Base-by-base conservation (phyloP, 2,113 vertebrate species). In the Prunella himalayana region DNA sequence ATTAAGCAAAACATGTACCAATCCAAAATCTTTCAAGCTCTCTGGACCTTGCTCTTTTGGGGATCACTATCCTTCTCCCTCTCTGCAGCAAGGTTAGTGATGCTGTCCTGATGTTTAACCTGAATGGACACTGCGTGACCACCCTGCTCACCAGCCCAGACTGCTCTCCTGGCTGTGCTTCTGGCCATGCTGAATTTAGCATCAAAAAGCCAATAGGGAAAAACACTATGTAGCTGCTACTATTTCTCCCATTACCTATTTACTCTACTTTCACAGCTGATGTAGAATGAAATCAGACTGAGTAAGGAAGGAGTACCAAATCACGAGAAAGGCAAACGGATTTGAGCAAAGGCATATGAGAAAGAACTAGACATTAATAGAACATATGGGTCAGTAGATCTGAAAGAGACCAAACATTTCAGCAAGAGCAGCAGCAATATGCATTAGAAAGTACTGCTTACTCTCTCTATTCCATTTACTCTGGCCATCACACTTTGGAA, bases 101-200 rank as follows among this genome's bases (percentile, higher is more conserved):
- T 80, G 63, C 27, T 1, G 2, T 68, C 49, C 30, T 54, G 41
- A 66, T 45, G 44, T 37, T 65, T 66, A 89, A 60, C 66, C 31
- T n/a, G 9, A 77, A 51, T 0, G 5, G 84, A 50, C n/a, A 45
- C 16, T 22, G 63, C 1, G 5, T 0, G 0, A 85, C 41, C 25
- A 17, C 17, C 7, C 7, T 51, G 61, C 37, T 79, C 1, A 1
- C 16, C 51, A 51, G 27, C n/a, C 44, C 65, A 37, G 41, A 28
- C 42, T 13, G 7, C 28, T n/a, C 31, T 66, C 39, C 68, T 22
- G 50, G 30, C n/a, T 30, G 4, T 59, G 50, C 45, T 73, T 53
- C 90, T 76, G 54, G n/a, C 27, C 30, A 16, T 1, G 6, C 6
- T 49, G 53, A 88, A 80, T 10, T 35, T 45, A 82, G 70, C 45